A percentile compares a stretch with the other conserved stretches of the same genome.
Conservation (phyloP, 2,113 vertebrate species). For the Silurus glanis region DNA sequence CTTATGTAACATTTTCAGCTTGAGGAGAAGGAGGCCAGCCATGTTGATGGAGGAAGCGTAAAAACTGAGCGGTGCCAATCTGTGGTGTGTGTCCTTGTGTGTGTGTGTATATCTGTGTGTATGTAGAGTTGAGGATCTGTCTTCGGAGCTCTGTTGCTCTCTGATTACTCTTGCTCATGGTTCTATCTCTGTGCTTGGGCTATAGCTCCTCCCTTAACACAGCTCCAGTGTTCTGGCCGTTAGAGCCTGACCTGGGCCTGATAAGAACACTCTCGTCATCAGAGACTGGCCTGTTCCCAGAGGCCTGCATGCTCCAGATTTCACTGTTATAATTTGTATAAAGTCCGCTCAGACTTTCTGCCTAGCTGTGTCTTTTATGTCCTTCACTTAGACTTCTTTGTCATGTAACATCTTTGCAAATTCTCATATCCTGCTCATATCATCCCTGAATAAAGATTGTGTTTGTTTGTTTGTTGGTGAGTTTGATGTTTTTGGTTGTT, state of each 20-base stretch:
- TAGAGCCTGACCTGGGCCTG: conserved; percentile 71
- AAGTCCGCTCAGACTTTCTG: not conserved
- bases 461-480: not conserved
- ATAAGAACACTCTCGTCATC: conserved; percentile 80
- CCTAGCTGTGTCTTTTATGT: conserved; percentile 20
- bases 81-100: conserved; percentile 29
- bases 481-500: not conserved
- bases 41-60: conserved; percentile 17
- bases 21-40: not conserved
- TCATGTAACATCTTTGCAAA: not conserved
- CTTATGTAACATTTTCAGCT: conserved; percentile 14
- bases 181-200: conserved; percentile 47
- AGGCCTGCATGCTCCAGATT: conserved; percentile 76
- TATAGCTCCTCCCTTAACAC: conserved; percentile 49
- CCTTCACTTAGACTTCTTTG: not conserved
- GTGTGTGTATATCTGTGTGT: not conserved
- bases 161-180: conserved; percentile 45
- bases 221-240: conserved; percentile 65
- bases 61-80: conserved; percentile 34
- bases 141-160: conserved; percentile 35
- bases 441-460: not conserved
- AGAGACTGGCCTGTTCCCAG: conserved; percentile 34
- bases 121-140: conserved; percentile 25
- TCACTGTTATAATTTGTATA: conserved; percentile 56
- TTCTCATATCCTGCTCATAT: not conserved